Evolutionary conservation across 1,140 invertebrate species (phyloP), one percentile per base, ranked within the genome.

Genomic region (Drosophila seguyi): DNA sequence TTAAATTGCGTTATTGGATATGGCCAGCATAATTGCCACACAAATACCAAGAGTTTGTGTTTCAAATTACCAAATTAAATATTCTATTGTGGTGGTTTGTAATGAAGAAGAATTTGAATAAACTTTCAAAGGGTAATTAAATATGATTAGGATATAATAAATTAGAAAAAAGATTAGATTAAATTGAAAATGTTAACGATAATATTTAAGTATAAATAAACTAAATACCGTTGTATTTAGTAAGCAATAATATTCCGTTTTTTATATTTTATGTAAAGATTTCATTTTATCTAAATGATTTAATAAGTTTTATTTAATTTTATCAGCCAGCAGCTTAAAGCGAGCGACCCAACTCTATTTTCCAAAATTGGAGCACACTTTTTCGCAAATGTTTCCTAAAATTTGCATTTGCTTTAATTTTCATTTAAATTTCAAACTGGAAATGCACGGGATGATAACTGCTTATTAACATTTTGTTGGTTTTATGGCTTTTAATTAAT

Each of bases 401-500:
- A 59, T 72, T 59, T 36, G 53, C 68, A 72, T 72, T 50, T 14
- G 36, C 29, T 31, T 72, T 36, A 48, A 50, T 59, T 72, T 69
- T 47, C 65, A 48, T 72, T 72, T 39, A 52, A 69, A 72, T 47
- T 45, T 18, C n/a, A n/a, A 72, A 18, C 36, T 44, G 38, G 50
- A 53, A 45, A 66, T 58, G 36, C 42, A n/a, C 18, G 34, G 18
- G 36, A 50, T 50, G 69, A 58, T 72, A 73, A 10, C 68, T 39
- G 68, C 69, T 73, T 73, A 73, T 73, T 73, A 73, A 60, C 67
- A 72, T 72, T 71, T 73, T 72, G 68, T 72, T 73, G 67, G 38
- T 50, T 72, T 73, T 73, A 72, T 59, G 69, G 67, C 69, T 72
- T 73, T 72, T 73, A 73, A 73, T 73, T 73, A 73, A 73, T 73